Conservation (phyloP, 2,113 vertebrate genomes). For the Recurvirostra avosetta region DNA sequence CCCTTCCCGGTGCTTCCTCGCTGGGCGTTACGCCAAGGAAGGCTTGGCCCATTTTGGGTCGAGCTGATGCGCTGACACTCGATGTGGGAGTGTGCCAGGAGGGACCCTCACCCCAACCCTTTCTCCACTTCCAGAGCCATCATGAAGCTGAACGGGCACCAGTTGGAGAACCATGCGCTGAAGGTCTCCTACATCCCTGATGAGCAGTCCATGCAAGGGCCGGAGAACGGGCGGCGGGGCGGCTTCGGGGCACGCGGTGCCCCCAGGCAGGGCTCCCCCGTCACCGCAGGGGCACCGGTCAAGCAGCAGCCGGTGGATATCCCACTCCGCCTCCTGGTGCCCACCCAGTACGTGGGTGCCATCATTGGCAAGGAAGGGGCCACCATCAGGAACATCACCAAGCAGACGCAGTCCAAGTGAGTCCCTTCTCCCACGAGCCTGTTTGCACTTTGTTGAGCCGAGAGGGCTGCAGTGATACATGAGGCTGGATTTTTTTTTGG, state of each 20-base stretch:
- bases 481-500: neutral
- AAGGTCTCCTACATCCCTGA: slow-evolving; percentile 94
- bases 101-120: too few relatives aligned
- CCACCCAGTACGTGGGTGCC: slow-evolving; percentile 92
- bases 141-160: slow-evolving; percentile 93
- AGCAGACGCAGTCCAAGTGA: slow-evolving; percentile 97
- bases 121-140: slow-evolving; percentile 80
- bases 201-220: slow-evolving; percentile 80
- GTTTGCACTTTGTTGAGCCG: accelerated
- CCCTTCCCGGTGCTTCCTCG: accelerated
- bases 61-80: accelerated
- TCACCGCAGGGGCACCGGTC: slow-evolving; percentile 73
- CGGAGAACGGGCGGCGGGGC: slow-evolving; percentile 83
- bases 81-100: accelerated
- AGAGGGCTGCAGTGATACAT: accelerated
- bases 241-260: slow-evolving; percentile 80
- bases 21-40: accelerated
- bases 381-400: slow-evolving; percentile 95
- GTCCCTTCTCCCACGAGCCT: neutral
- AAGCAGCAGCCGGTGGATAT: slow-evolving; percentile 90
- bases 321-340: slow-evolving; percentile 91
- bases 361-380: slow-evolving; percentile 96
- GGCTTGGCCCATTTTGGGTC: neutral
- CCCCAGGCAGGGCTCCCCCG: slow-evolving; percentile 82
- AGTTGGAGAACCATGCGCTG: slow-evolving; percentile 88